Evolutionary conservation across 2,888 invertebrate genomes (phyloP), one percentile per base, ranked within the genome.

Genomic region (Tinea pellionella): DNA sequence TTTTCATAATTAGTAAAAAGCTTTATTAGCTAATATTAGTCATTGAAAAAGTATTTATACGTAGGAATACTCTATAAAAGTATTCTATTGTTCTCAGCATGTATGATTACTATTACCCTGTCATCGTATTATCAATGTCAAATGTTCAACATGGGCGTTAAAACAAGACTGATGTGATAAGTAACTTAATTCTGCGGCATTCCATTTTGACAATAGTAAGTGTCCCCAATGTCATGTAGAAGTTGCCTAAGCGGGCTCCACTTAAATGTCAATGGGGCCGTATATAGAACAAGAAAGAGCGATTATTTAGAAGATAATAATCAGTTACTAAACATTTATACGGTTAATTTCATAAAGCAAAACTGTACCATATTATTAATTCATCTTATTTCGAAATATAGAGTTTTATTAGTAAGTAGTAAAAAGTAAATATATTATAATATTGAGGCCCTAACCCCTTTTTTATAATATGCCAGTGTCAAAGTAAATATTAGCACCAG

Each of bases 191-290:
- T 24, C 18, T 11, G n/a, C 18, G 18, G 12, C 55, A 57, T 57
- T 57, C 57, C 32, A 11, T 15, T 24, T 16, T 69, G 67, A 68
- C 74, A 74, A 78, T 78, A 78, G 66, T 68, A 65, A 65, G 63
- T 67, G 65, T 72, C 64, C 75, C 67, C 78, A 80, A 78, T 79
- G 79, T 73, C 75, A 72, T 65, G 65, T 68, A 63, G 62, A 57
- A 6, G 32, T 57, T 64, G 65, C 69, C 69, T 67, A 66, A 70
- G 69, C 71, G 66, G 69, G 73, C 67, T 68, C 69, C 69, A 74
- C 69, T 71, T 77, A 82, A 83, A 83, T 82, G 83, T 73, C 81
- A 82, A 73, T 74, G n/a, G n/a, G 4, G 16, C 57, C 30, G 15
- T 32, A 57, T 57, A 19, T 57, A 12, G 57, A 57, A 11, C 57